A percentile compares a stretch with the other conserved stretches of the same genome.
These are phyloP conservation scores for Spinibarbus caldwelli DNA, from an alignment of 2,797 vertebrate species.

Conservation along the genomic window DNA sequence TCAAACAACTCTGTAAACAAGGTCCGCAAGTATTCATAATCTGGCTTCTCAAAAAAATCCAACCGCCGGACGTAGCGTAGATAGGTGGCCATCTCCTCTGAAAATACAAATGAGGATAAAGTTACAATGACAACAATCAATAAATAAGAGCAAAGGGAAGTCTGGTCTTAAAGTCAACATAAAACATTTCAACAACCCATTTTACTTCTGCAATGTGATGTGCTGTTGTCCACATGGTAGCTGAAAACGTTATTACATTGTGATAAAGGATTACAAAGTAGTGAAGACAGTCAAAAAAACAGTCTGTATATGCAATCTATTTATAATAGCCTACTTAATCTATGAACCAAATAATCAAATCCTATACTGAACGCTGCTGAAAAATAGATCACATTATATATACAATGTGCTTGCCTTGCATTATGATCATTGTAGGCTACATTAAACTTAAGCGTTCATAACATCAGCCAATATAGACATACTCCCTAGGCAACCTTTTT, in stretches of 20 bases:
- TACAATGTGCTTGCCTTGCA: too few relatives aligned
- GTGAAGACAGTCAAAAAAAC: too few relatives aligned
- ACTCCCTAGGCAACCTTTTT: too few relatives aligned
- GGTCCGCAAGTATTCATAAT: constrained; percentile 95
- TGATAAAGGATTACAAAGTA: not conserved
- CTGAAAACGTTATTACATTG: not conserved
- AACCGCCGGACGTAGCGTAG: constrained; percentile 94
- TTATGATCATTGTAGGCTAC: too few relatives aligned
- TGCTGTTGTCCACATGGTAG: not conserved
- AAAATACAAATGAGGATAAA: constrained; percentile 29
- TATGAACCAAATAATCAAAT: too few relatives aligned
- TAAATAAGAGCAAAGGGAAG: too few relatives aligned
- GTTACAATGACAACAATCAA: not conserved
- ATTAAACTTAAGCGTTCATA: too few relatives aligned
- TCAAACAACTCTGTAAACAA: constrained; percentile 98
- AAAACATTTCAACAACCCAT: not conserved
- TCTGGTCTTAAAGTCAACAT: not conserved
- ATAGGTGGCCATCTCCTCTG: constrained; percentile 99
- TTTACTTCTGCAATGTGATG: not conserved
- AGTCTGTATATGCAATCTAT: too few relatives aligned
- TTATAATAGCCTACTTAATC: too few relatives aligned
- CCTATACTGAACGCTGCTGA: too few relatives aligned
- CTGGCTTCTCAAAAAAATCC: constrained; percentile 99
- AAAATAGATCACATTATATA: too few relatives aligned
- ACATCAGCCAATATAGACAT: too few relatives aligned